Conservation (phyloP, 2,888 invertebrate species). For the Mythimna impura region DNA sequence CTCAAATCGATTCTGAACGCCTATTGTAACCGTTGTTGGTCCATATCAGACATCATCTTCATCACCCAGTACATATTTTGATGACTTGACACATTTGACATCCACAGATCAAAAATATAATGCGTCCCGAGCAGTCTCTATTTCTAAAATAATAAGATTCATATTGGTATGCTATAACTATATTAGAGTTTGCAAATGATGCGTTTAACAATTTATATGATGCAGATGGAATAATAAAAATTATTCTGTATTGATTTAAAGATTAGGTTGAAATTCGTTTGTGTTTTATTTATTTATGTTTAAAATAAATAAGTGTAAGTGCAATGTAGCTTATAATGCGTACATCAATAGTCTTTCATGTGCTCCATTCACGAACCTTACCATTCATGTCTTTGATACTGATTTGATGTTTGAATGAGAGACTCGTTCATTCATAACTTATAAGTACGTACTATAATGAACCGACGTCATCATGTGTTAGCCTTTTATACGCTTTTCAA, state of each 20-base stretch:
- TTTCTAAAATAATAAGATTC: slow-evolving; percentile 30
- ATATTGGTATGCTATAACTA: slow-evolving; percentile 32
- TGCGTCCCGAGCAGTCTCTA: slow-evolving; percentile 26
- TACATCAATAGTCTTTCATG: slow-evolving; percentile 79
- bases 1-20: slow-evolving; percentile 79
- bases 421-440: slow-evolving; percentile 67
- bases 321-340: slow-evolving; percentile 63
- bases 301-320: slow-evolving; percentile 41
- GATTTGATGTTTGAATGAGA: slow-evolving; percentile 70
- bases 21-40: slow-evolving; percentile 78
- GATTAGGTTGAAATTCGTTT: slow-evolving; percentile 40
- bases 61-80: slow-evolving; percentile 73
- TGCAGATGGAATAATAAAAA: slow-evolving; percentile 26
- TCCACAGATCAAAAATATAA: slow-evolving; percentile 33
- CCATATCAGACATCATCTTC: slow-evolving; percentile 79
- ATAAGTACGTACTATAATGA: slow-evolving; percentile 47
- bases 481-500: slow-evolving; percentile 34
- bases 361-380: slow-evolving; percentile 80
- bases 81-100: slow-evolving; percentile 77
- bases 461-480: slow-evolving; percentile 41
- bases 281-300: neutral
- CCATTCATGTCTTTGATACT: slow-evolving; percentile 79
- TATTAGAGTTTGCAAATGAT: slow-evolving; percentile 31
- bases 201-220: slow-evolving; percentile 39
- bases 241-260: slow-evolving; percentile 9